A percentile compares a stretch with the other conserved stretches of the same genome.
These are phyloP conservation scores for Liparis tanakae DNA, from an alignment of 2,797 vertebrate species.

Conservation along the genomic window DNA sequence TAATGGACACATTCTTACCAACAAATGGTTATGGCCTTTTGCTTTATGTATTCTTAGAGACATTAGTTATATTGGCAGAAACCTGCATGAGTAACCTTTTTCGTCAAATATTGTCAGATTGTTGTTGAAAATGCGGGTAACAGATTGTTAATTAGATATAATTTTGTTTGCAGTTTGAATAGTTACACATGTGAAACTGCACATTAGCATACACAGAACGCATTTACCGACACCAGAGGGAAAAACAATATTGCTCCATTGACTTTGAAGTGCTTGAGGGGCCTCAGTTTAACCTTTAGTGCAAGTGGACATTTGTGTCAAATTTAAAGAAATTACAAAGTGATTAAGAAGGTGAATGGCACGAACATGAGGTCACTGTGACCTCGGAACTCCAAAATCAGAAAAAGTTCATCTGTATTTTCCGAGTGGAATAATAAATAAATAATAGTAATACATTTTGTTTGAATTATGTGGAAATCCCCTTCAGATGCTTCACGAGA, in stretches of 20 bases:
- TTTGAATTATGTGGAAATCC: neutral
- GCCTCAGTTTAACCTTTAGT: neutral
- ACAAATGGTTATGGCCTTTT: conserved; percentile 32
- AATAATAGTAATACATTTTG: too few relatives aligned
- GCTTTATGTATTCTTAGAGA: neutral
- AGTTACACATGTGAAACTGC: neutral
- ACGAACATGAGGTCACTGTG: neutral
- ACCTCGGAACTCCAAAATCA: neutral
- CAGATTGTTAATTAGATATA: neutral
- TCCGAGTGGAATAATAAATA: neutral
- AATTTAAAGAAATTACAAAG: too few relatives aligned
- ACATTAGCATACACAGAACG: neutral
- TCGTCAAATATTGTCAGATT: neutral
- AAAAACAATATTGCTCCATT: neutral
- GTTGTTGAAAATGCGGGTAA: neutral
- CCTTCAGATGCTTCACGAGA: too few relatives aligned
- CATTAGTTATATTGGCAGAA: neutral
- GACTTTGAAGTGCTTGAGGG: neutral
- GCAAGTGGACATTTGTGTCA: neutral
- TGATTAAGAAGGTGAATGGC: too few relatives aligned
- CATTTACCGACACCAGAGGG: neutral
- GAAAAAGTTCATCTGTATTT: too few relatives aligned
- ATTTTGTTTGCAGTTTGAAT: neutral
- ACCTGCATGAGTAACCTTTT: neutral
- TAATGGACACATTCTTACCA: conserved; percentile 53